phyloP scores from a whole-genome alignment of 53 echinoderm and acorn worm species.

The Astropecten irregularis region DNA sequence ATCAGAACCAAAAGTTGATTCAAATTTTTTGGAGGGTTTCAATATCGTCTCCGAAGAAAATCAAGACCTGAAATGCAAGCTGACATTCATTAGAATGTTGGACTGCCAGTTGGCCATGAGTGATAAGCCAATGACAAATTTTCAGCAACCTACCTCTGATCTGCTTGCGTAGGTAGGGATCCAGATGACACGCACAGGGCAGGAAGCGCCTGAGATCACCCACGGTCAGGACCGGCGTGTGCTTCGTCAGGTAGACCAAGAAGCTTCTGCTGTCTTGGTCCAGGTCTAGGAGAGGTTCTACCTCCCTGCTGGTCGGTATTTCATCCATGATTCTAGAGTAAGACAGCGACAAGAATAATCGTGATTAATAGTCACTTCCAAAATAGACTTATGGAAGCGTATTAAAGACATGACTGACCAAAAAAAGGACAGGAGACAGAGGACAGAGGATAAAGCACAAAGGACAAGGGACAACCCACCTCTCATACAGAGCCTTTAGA shows the following conservation, averaged over 20 bases:
- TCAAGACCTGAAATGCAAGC: too few species aligned
- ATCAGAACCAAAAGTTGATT: neutral
- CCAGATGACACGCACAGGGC: slow-evolving; percentile 92
- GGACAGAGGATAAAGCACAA: neutral
- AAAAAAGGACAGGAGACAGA: neutral
- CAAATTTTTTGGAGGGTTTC: too few species aligned
- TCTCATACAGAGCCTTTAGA: slow-evolving; percentile 81
- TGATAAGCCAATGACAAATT: too few species aligned
- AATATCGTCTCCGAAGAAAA: too few species aligned
- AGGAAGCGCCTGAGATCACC: slow-evolving; percentile 81
- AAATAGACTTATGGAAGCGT: neutral
- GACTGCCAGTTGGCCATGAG: too few species aligned
- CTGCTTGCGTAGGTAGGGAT: slow-evolving; percentile 90
- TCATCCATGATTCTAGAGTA: slow-evolving; percentile 74
- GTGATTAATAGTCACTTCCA: too few species aligned
- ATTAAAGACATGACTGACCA: accelerated
- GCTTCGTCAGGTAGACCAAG: slow-evolving; percentile 89
- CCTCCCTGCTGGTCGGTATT: slow-evolving; percentile 68
- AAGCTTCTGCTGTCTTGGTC: slow-evolving; percentile 91
- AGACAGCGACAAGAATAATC: neutral
- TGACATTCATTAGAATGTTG: too few species aligned
- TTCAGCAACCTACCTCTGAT: slow-evolving; percentile 94
- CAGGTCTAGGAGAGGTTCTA: slow-evolving; percentile 81
- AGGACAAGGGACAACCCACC: slow-evolving; percentile 68
- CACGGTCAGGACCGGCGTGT: slow-evolving; percentile 78